A percentile compares a stretch with the other conserved stretches of the same genome.
These are phyloP conservation scores for Chydorus sphaericus DNA, from an alignment of 2,888 invertebrate species.

Conservation along the genomic window DNA sequence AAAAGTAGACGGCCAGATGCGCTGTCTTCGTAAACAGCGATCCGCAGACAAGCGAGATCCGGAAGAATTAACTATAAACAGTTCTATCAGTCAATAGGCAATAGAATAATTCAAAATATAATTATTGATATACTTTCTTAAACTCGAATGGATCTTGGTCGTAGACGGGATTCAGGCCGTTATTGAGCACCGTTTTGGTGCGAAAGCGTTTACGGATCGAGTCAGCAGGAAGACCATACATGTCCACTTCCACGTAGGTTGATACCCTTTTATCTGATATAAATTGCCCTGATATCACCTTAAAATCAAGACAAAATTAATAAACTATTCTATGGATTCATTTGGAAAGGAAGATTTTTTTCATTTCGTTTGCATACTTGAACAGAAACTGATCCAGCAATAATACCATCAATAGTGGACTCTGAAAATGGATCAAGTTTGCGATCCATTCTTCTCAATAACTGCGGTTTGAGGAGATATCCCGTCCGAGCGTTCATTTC, in stretches of 20 bases:
- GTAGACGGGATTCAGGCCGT: slow-evolving; percentile 91
- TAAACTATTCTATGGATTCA: no score
- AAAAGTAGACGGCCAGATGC: slow-evolving; percentile 78
- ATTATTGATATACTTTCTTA: slow-evolving; percentile 53
- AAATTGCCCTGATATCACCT: slow-evolving; percentile 85
- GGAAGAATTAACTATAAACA: slow-evolving; percentile 59
- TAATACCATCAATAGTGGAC: slow-evolving; percentile 93
- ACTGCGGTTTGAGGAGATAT: slow-evolving; percentile 87
- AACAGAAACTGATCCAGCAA: slow-evolving; percentile 86
- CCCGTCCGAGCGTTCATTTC: slow-evolving; percentile 88
- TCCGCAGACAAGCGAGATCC: slow-evolving; percentile 81
- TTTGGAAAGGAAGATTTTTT: no score
- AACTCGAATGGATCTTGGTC: slow-evolving; percentile 90
- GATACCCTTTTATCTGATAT: slow-evolving; percentile 81
- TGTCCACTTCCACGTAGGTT: slow-evolving; percentile 92
- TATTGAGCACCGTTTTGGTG: slow-evolving; percentile 73
- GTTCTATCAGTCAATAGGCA: not conserved
- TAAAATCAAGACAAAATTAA: slow-evolving; percentile 16
- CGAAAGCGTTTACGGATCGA: slow-evolving; percentile 83
- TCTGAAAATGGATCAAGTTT: slow-evolving; percentile 94
- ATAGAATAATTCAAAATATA: not conserved
- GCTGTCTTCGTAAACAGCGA: slow-evolving; percentile 86
- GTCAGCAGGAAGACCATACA: slow-evolving; percentile 94
- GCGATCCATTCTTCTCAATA: slow-evolving; percentile 84
- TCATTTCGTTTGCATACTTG: slow-evolving; percentile 36